Evolutionary conservation across 2,888 invertebrate species (phyloP), one percentile per base, ranked within the genome.

Genomic region (Meliscaeva auricollis): DNA sequence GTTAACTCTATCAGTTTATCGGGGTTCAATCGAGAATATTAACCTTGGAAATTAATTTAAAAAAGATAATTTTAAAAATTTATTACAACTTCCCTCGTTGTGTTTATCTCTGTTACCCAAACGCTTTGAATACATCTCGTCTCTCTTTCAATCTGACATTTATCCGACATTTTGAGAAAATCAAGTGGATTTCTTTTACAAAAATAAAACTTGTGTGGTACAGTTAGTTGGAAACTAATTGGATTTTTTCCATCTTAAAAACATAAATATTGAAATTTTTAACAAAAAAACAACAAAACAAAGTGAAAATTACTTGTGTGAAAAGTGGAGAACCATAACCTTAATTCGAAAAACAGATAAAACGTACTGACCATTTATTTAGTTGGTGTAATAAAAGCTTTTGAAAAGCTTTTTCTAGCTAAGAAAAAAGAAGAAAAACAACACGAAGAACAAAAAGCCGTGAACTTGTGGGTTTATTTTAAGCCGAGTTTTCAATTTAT

Each of bases 101-200:
- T 73, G 56, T 77, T 76, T 64, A 77, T 85, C 85, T 85, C 85
- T 50, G 35, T 85, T 74, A 30, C 73, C 30, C 85, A 73, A 46
- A 60, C 62, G 69, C 48, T 48, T 64, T 3, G 22, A 26, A 5
- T 15, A 26, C 8, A 77, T 85, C 68, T 77, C 48, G 9, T 70
- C 50, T 85, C 84, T 76, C 85, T 81, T 73, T 85, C 72, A 66
- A 50, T 81, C 76, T 81, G 80, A 81, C 80, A 58, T 85, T 85
- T 81, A 73, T 81, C 85, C 76, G 85, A 85, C 85, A 85, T 85
- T 81, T 85, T 85, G 77, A 81, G 70, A 73, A 73, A 76, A 80
- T 74, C 80, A 76, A 84, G 80, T 84, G 76, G 56, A 80, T 68
- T 85, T 60, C 9, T 44, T n/a, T 38, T 46, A 30, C 15, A 35